Percentiles rank a stretch among this genome's conserved stretches.
Conservation (phyloP, 2,113 vertebrate genomes). For the Crotalus tigris region DNA sequence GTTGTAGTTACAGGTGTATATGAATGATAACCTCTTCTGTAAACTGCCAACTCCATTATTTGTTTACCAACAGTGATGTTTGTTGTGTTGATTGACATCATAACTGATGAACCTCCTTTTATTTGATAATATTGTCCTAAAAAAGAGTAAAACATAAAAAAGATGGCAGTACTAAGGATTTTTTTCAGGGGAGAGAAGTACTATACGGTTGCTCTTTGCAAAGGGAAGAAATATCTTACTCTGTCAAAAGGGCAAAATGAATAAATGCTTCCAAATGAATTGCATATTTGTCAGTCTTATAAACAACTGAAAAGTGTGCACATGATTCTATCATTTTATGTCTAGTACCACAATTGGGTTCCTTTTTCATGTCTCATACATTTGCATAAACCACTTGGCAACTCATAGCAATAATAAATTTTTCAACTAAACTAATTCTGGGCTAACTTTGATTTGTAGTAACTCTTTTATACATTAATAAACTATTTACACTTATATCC, state of each 20-base stretch:
- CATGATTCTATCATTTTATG: background rate
- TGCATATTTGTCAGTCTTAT: background rate
- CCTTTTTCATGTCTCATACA: background rate
- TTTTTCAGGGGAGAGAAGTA: no score
- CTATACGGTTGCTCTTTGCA: background rate
- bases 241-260: background rate
- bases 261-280: background rate
- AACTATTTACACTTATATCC: background rate
- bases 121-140: conserved; percentile 87
- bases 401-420: background rate
- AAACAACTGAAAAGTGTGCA: background rate
- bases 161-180: background rate
- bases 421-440: background rate
- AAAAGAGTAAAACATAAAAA: conserved; percentile 7
- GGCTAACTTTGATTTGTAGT: background rate
- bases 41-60: conserved; percentile 84
- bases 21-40: conserved; percentile 71
- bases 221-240: background rate
- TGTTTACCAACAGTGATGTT: conserved; percentile 82
- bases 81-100: conserved; percentile 83
- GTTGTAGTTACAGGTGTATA: conserved; percentile 77
- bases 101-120: conserved; percentile 75
- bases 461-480: background rate
- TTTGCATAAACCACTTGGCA: background rate
- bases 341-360: background rate